Evolutionary conservation across 2,888 invertebrate species (phyloP).

Genomic region (Mesorhabditis belari): DNA sequence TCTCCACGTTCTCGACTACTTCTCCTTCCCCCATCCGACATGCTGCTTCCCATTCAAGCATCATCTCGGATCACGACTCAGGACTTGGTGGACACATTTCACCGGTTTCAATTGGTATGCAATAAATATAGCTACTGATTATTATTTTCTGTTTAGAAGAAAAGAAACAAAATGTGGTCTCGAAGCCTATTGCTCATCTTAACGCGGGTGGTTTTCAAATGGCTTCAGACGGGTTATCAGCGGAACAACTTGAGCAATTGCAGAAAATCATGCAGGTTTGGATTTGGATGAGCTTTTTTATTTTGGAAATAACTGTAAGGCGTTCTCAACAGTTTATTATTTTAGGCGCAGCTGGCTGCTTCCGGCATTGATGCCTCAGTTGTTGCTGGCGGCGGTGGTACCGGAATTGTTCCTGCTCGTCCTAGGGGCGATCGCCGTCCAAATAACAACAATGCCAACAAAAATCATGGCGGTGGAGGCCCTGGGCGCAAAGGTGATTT

Average conservation of each 20-base stretch:
- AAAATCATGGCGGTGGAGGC: background rate
- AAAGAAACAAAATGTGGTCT: constrained; percentile 12
- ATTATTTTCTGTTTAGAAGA: constrained; percentile 16
- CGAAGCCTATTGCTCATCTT: constrained; percentile 20
- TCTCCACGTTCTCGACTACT: background rate
- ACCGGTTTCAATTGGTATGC: background rate
- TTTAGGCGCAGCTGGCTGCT: constrained; percentile 21
- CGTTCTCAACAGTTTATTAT: background rate
- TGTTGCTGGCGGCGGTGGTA: constrained; percentile 4
- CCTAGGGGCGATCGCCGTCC: background rate
- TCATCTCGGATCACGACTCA: background rate
- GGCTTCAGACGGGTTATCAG: constrained; percentile 41
- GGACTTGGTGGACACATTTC: background rate
- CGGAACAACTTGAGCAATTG: constrained; percentile 45
- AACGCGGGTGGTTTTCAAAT: constrained; percentile 38
- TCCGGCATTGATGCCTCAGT: constrained; percentile 33
- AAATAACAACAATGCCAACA: background rate
- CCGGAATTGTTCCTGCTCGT: background rate
- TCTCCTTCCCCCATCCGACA: background rate
- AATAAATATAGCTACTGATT: background rate
- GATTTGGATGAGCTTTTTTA: background rate
- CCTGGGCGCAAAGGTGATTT: background rate
- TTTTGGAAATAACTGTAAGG: no score
- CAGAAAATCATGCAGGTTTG: constrained; percentile 32
- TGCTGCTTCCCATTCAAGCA: background rate